Conservation (phyloP, 2,888 invertebrate genomes). For the Amitus sp. region DNA sequence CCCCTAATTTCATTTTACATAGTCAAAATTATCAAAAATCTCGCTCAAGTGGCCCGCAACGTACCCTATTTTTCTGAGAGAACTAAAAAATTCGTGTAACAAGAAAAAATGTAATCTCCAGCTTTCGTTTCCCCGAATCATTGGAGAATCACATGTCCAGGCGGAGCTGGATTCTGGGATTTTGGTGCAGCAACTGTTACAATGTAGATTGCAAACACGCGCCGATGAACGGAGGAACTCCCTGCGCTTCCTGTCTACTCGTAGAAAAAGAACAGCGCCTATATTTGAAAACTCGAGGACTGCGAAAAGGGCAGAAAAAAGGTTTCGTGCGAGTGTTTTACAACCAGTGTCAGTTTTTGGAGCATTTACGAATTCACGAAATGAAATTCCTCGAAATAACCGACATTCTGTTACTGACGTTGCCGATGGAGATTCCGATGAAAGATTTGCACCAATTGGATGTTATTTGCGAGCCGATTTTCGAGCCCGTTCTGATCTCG, state of each 20-base stretch:
- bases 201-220: conserved; percentile 47
- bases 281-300: conserved; percentile 47
- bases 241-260: conserved; percentile 42
- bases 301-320: conserved; percentile 44
- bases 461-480: conserved; percentile 49
- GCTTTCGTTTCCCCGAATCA: conserved; percentile 55
- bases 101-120: no score
- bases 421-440: conserved; percentile 46
- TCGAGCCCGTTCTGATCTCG: conserved; percentile 55
- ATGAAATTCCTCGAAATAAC: conserved; percentile 46
- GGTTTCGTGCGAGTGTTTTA: conserved; percentile 55
- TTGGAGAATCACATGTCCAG: conserved; percentile 54
- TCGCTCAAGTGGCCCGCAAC: no score
- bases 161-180: conserved; percentile 60
- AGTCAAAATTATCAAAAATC: no score
- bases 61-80: neutral
- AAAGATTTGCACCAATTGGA: conserved; percentile 49
- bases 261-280: conserved; percentile 44
- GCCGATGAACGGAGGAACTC: conserved; percentile 10
- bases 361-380: conserved; percentile 53
- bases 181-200: conserved; percentile 58
- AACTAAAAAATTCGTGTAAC: conserved; percentile 18
- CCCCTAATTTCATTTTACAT: no score
- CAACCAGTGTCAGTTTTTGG: conserved; percentile 59
- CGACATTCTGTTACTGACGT: conserved; percentile 60